Evolutionary conservation across 2,113 vertebrate species (phyloP).

Genomic region (Ranitomeya imitator): DNA sequence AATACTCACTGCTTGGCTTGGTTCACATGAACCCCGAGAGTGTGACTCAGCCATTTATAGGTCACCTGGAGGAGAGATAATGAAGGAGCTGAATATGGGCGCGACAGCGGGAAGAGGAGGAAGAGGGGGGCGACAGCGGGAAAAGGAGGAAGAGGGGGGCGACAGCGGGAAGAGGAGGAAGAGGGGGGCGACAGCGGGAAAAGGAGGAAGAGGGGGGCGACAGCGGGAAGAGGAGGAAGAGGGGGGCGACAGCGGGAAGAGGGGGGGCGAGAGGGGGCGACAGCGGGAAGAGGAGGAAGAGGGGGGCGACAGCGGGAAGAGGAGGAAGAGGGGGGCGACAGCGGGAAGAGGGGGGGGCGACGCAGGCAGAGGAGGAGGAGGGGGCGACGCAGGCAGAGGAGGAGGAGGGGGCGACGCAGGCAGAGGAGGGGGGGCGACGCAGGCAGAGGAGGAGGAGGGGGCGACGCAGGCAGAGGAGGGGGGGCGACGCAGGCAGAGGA

Average conservation of each 20-base stretch:
- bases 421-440: no score
- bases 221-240: neutral
- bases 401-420: no score
- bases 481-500: no score
- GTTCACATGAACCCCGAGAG: conserved; percentile 92
- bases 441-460: no score
- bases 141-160: neutral
- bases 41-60: conserved; percentile 95
- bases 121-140: neutral
- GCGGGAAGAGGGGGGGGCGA: no score
- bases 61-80: conserved; percentile 80
- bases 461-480: no score
- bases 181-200: neutral
- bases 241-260: neutral
- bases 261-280: neutral
- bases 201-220: neutral
- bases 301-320: no score
- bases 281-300: no score
- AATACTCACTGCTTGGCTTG: conserved; percentile 90
- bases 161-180: neutral
- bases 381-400: no score
- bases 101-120: neutral
- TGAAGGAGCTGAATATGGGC: no score
- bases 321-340: no score
- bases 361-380: no score